Percentiles rank a stretch among this genome's conserved stretches.
Conservation (phyloP, 2,888 invertebrate species). For the Rhagium mordax region DNA sequence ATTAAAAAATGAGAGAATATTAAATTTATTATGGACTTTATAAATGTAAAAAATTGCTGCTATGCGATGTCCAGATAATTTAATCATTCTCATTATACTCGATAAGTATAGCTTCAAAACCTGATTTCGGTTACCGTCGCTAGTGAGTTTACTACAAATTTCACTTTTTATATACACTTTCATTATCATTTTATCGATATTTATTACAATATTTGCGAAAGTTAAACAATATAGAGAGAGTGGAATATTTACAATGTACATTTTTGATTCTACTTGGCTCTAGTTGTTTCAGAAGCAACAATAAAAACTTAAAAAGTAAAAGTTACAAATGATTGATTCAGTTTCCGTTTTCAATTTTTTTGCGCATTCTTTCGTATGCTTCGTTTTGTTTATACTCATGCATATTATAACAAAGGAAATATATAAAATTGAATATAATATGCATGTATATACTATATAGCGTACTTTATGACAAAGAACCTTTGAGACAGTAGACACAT, state of each 20-base stretch:
- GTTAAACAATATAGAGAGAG: background rate
- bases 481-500: constrained; percentile 42
- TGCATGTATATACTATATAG: constrained; percentile 17
- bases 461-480: constrained; percentile 32
- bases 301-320: background rate
- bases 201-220: background rate
- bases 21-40: too few species aligned
- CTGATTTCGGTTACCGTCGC: constrained; percentile 25
- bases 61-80: background rate
- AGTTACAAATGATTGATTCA: background rate
- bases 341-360: background rate
- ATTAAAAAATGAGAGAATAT: too few species aligned
- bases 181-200: constrained; percentile 26
- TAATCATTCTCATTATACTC: constrained; percentile 14
- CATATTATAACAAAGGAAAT: constrained; percentile 21
- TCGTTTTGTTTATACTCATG: background rate
- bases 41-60: background rate
- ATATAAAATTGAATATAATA: constrained; percentile 1
- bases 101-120: constrained; percentile 24
- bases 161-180: constrained; percentile 32
- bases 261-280: too few species aligned
- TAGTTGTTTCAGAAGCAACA: background rate
- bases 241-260: background rate
- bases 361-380: background rate
- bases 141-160: constrained; percentile 25